phyloP scores from a whole-genome alignment of 2,888 invertebrate species.

The Chaitophorus viminalis region DNA sequence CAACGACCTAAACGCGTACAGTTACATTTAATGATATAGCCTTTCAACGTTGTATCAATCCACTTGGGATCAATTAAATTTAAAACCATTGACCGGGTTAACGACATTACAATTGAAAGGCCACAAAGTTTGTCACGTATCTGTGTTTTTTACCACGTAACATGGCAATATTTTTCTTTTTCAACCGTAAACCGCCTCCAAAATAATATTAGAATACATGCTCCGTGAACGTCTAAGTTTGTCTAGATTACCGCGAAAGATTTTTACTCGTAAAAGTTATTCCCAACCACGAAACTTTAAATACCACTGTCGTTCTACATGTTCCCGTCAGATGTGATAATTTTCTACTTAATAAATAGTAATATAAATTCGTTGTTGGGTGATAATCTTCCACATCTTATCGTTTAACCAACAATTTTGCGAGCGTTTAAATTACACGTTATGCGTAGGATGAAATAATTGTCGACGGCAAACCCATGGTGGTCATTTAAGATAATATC shows the following conservation, averaged over 20 bases:
- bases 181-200: too few relatives aligned
- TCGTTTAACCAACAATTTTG: neutral
- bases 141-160: neutral
- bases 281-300: neutral
- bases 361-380: too few relatives aligned
- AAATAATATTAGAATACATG: conserved; percentile 1
- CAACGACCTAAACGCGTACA: neutral
- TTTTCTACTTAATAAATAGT: neutral
- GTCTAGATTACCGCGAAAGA: neutral
- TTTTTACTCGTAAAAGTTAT: neutral
- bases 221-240: neutral
- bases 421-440: neutral
- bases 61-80: neutral
- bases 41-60: neutral
- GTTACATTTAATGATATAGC: neutral
- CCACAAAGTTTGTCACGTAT: neutral
- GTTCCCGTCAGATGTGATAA: neutral
- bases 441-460: conserved; percentile 1
- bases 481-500: neutral
- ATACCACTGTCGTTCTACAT: neutral
- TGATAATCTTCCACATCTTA: neutral
- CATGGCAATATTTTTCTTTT: neutral
- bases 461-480: neutral
- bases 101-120: conserved; percentile 26
- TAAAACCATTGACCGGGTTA: neutral